Evolutionary conservation across 2,797 vertebrate genomes (phyloP).

Genomic region (Sebastes miniatus): DNA sequence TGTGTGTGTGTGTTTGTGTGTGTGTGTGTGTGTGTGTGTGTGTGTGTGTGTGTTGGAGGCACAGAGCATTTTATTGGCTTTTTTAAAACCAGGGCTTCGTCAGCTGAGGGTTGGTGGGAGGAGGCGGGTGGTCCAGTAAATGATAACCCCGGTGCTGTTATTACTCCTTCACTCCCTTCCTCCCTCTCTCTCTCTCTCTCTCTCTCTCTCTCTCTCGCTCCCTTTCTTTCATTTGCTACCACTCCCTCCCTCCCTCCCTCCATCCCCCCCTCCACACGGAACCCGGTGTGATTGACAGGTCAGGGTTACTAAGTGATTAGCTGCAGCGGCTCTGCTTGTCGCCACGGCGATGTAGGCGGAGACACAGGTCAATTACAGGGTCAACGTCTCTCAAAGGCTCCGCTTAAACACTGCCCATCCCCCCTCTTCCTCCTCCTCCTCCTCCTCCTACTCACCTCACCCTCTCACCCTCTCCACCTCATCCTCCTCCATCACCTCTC

Average conservation of each 20-base stretch:
- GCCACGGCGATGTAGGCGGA: constrained; percentile 76
- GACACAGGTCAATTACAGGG: constrained; percentile 82
- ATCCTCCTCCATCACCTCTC: constrained; percentile 44
- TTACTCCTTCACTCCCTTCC: constrained; percentile 47
- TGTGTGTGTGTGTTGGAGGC: constrained; percentile 3
- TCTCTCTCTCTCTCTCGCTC: neutral
- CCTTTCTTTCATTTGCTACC: constrained; percentile 10
- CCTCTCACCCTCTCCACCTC: neutral
- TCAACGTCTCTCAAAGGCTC: constrained; percentile 78
- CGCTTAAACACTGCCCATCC: constrained; percentile 49
- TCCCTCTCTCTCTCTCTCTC: neutral
- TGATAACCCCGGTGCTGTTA: constrained; percentile 68
- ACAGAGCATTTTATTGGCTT: constrained; percentile 67
- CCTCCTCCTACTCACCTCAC: neutral
- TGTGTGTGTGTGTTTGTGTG: constrained; percentile 13
- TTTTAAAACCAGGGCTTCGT: constrained; percentile 54
- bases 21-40: neutral
- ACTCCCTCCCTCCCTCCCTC: neutral
- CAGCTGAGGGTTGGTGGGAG: constrained; percentile 51
- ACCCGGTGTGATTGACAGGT: constrained; percentile 77
- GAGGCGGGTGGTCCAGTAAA: constrained; percentile 70
- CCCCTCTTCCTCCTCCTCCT: neutral
- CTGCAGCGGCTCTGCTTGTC: constrained; percentile 78
- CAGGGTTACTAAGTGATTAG: constrained; percentile 84
- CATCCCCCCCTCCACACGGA: neutral